Base-by-base conservation (phyloP, 1,140 invertebrate species). In the Zaprionus davidi region DNA sequence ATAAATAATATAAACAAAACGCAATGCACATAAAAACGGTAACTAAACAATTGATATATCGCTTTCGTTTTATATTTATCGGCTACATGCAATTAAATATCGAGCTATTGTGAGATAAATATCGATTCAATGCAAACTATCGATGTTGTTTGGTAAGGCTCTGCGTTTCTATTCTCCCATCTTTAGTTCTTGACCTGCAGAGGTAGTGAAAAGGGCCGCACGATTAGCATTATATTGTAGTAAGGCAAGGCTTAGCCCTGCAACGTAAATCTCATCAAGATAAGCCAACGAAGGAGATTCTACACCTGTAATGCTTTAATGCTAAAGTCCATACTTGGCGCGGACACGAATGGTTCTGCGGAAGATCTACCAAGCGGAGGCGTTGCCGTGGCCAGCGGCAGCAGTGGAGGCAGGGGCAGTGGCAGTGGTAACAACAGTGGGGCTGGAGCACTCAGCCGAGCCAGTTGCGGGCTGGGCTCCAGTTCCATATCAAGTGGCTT, bases 271-370 rank as follows among this genome's bases (percentile, higher is more conserved):
- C 17, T 20, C 15, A 46, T 71, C 62, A 72, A 73, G 59, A 82
- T 78, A 80, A 78, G 78, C 81, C 71, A 87, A 65, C 77, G 79
- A 77, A 70, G 57, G 69, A 79, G 78, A 77, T 79, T 82, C 60
- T 79, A 76, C 24, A 78, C 70, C 66, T 90, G 83, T 91, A 85
- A 92, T 91, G 86, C 88, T 77, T 92, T 92, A 80, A 92, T 92
- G 91, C 88, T 92, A 79, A 92, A 87, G 72, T 92, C 91, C 69
- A 88, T 92, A 68, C 81, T 87, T 56, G 83, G 81, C 62, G 74
- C 72, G 57, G 83, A 87, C 68, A 70, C 83, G 67, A 85, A 81
- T 78, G 83, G 78, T 77, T 78, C 81, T 73, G 70, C 64, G 64
- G 75, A 77, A 77, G 75, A 73, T 73, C 20, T 68, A 68, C 70